Percentiles rank a stretch among this genome's conserved stretches.
Conservation (phyloP, 2,113 vertebrate species). For the Chloropsis cyanopogon region DNA sequence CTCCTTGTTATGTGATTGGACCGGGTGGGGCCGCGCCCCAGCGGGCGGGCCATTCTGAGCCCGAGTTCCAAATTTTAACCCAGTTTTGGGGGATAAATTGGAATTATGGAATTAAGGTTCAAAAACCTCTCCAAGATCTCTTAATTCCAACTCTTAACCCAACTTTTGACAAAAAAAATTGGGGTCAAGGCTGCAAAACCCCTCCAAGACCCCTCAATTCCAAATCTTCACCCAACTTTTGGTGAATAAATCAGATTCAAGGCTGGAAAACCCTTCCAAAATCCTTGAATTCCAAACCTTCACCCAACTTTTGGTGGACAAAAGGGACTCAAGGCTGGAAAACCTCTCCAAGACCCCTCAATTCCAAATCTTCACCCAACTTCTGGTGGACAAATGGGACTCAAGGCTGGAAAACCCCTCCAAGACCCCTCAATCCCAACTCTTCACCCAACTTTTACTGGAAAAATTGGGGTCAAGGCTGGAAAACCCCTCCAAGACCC, state of each 20-base stretch:
- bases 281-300: not conserved
- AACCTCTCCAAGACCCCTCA: fast-evolving
- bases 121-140: too few species aligned
- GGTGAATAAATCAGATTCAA: fast-evolving
- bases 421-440: not conserved
- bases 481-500: not conserved
- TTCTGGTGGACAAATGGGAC: fast-evolving
- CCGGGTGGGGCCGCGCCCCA: too few species aligned
- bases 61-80: not conserved
- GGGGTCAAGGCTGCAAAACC: too few species aligned
- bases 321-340: not conserved
- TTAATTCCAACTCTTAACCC: not conserved
- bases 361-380: not conserved
- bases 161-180: too few species aligned
- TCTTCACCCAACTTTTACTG: not conserved
- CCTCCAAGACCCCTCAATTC: too few species aligned
- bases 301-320: not conserved
- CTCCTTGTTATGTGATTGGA: too few species aligned
- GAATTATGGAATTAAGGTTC: not conserved
- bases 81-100: too few species aligned
- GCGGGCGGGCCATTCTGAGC: too few species aligned
- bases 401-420: not conserved
- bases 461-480: too few species aligned
- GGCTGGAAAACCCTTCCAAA: not conserved
- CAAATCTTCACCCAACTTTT: not conserved